Conservation (phyloP, 2,888 invertebrate genomes). For the Meiosimyza platycephala region DNA sequence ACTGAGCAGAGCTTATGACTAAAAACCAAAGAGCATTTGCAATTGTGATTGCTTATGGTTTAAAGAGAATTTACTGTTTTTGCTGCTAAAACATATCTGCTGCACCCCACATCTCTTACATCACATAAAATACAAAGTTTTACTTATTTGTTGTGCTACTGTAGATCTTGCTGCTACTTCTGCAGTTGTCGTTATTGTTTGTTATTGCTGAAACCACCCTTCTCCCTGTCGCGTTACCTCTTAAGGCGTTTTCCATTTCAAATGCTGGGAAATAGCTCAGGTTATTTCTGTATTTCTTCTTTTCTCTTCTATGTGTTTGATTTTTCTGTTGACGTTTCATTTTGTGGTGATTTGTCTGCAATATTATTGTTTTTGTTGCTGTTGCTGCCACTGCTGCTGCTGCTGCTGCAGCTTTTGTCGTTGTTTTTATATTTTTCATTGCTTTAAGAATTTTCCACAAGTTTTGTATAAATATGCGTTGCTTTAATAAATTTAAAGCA, state of each 20-base stretch:
- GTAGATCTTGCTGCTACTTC: neutral
- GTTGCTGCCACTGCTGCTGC: slow-evolving; percentile 25
- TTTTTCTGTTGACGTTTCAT: slow-evolving; percentile 25
- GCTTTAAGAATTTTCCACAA: slow-evolving; percentile 56
- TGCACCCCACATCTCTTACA: too few species aligned
- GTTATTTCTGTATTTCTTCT: neutral
- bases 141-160: slow-evolving; percentile 15
- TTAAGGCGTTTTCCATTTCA: slow-evolving; percentile 8
- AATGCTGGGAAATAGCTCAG: slow-evolving; percentile 28
- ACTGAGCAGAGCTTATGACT: neutral
- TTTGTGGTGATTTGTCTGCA: slow-evolving; percentile 33
- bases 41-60: neutral
- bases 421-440: slow-evolving; percentile 12
- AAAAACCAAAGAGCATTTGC: neutral
- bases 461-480: slow-evolving; percentile 65
- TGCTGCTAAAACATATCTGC: neutral
- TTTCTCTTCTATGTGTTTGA: slow-evolving; percentile 3
- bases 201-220: neutral
- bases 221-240: neutral
- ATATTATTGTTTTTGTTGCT: slow-evolving; percentile 21
- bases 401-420: slow-evolving; percentile 6
- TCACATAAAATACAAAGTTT: neutral
- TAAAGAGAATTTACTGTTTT: neutral
- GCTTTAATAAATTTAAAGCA: slow-evolving; percentile 59
- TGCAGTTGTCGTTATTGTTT: neutral